Evolutionary conservation across 2,797 vertebrate genomes (phyloP).

Genomic region (Sebastes dallii): DNA sequence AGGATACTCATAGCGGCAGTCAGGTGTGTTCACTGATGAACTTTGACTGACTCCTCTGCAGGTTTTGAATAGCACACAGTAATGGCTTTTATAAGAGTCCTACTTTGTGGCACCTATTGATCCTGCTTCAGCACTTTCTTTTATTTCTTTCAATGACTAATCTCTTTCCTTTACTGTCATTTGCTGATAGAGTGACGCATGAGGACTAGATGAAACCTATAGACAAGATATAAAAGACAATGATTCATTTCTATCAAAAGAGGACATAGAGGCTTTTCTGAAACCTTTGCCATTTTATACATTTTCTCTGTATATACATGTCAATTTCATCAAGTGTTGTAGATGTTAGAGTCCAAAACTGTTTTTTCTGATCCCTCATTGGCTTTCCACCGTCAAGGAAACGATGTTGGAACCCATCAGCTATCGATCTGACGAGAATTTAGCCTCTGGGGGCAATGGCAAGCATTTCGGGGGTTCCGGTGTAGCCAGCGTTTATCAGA

Average conservation of each 20-base stretch:
- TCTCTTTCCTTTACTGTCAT: neutral
- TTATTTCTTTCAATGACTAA: neutral
- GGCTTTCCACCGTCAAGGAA: neutral
- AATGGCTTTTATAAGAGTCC: conserved; percentile 24
- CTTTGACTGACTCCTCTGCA: conserved; percentile 12
- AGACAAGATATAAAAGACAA: neutral
- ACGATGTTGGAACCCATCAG: too few relatives aligned
- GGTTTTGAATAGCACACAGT: conserved; percentile 28
- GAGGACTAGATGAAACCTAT: neutral
- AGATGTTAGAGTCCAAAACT: neutral
- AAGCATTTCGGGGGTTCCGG: rapidly evolving
- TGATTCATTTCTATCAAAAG: neutral
- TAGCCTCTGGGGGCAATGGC: too few relatives aligned
- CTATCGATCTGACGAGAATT: too few relatives aligned
- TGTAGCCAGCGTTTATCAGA: too few relatives aligned
- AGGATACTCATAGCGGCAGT: neutral
- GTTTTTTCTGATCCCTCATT: neutral
- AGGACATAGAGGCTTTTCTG: neutral
- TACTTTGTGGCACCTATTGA: neutral
- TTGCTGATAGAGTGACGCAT: neutral
- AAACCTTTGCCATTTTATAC: neutral
- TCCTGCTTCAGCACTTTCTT: neutral
- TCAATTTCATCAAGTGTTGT: neutral
- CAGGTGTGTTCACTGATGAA: neutral
- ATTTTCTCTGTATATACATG: neutral